Base-by-base conservation (phyloP, 2,888 invertebrate species). In the Heliconius charithonia region DNA sequence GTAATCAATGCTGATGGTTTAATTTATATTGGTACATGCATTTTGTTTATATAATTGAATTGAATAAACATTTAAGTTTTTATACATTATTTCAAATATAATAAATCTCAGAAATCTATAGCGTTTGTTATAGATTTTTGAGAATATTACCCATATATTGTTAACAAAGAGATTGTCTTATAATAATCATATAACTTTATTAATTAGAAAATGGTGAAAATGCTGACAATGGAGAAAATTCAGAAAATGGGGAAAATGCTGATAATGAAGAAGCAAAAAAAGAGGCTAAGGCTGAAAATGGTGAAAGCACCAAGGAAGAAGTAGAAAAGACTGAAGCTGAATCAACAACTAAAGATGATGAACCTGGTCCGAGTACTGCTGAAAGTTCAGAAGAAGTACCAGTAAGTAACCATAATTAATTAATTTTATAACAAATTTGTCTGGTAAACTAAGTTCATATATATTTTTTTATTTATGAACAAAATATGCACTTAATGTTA, bases 241-340 rank as follows among this genome's bases (percentile, higher is more conserved):
- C 16, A 13, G 96, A 95, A n/a, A 82, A 89, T 86, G 91, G 87
- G 25, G 62, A 63, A 74, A 56, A 81, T 63, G 96, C 94, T 0
- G 96, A 95, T 25, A 83, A 89, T 86, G 91, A 87, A 76, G 97
- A 97, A 13, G 96, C 96, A 81, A 95, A 93, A 19, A 96, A 96
- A 81, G 95, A 93, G 10, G 96, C 96, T 76, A 92, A 93, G 45
- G 95, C 94, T 59, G 95, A 94, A 37, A 94, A 94, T 69, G 85
- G 84, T 45, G 87, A 88, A 22, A 92, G 87, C 4, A 83, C 81
- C 9, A 83, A 82, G 12, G 83, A 81, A 32, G 77, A 79, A 67
- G 82, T 82, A 4, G 84, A 85, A 45, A 82, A 94, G 72, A 81
- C 59, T 83, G 91, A 90, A 83, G 87, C 89, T 0, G 89, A 91